Evolutionary conservation across 2,888 invertebrate genomes (phyloP).

Genomic region (Cybosia mesomella): DNA sequence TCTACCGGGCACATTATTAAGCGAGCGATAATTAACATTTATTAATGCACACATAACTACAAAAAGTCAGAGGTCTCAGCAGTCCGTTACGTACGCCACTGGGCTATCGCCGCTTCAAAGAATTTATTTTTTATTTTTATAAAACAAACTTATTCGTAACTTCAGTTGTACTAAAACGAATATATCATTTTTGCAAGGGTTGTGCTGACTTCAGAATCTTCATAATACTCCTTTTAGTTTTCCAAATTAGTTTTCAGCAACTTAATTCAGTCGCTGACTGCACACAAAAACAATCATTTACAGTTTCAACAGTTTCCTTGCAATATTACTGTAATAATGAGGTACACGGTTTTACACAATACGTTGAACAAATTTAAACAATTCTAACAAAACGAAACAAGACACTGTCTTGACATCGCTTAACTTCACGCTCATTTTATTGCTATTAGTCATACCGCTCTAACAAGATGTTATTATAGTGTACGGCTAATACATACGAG

Average conservation of each 20-base stretch:
- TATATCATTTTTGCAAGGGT: too few relatives aligned
- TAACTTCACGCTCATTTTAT: constrained; percentile 41
- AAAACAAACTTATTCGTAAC: too few relatives aligned
- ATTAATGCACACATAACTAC: too few relatives aligned
- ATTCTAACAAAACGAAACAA: constrained; percentile 15
- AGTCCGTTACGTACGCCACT: too few relatives aligned
- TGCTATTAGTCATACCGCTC: constrained; percentile 51
- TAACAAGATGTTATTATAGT: constrained; percentile 45
- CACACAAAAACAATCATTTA: background rate
- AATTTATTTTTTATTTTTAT: too few relatives aligned
- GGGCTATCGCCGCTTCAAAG: too few relatives aligned
- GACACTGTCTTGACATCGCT: constrained; percentile 22
- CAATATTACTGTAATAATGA: background rate
- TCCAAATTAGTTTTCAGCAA: background rate
- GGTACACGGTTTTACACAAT: constrained; percentile 3
- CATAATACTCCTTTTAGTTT: too few relatives aligned
- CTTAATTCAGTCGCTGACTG: background rate
- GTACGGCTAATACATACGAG: constrained; percentile 54
- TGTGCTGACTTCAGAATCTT: too few relatives aligned
- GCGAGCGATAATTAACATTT: too few relatives aligned
- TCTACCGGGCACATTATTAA: too few relatives aligned
- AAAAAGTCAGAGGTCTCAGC: too few relatives aligned
- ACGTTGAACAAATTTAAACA: constrained; percentile 1
- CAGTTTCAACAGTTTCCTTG: background rate
- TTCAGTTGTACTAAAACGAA: too few relatives aligned